Base-by-base conservation (phyloP, 92 coral and sea anemone genomes). In the Paragorgia papillata region DNA sequence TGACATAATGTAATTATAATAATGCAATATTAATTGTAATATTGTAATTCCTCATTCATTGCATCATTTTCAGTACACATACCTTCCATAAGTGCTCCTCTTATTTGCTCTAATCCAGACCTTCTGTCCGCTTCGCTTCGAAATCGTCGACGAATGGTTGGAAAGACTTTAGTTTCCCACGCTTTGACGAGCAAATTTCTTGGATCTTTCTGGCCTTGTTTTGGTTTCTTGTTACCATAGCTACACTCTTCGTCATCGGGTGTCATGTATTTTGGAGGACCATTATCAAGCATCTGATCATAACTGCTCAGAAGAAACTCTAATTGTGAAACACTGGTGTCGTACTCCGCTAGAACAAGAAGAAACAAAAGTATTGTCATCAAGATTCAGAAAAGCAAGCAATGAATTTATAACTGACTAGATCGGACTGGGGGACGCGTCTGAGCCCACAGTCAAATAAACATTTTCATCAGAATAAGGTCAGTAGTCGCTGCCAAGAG, bases 161-260 rank as follows among this genome's bases (percentile, higher is more conserved):
- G 98, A 75, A 94, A 94, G 32, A 94, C 98, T 31, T 82, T 88
- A n/a, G 91, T 92, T 80, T 94, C 98, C 98, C 98, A 94, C n/a
- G 98, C 94, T 80, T 90, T 94, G 30, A 94, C 92, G 4, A 94
- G 84, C 57, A 94, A 79, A 41, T 90, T 87, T 24, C 86, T 70
- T 0, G 98, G 98, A 76, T 82, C 96, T 30, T 69, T 69, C 5
- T 22, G 26, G 20, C 54, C 0, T 75, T 71, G 85, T 27, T 86
- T 79, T 21, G 74, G 83, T 13, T 74, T 74, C 56, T 83, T 88
- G 63, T 60, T 82, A 24, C 66, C 62, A 29, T 48, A 70, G 27
- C 80, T 75, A 17, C 62, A 64, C 29, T 84, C 87, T 30, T 68
- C 85, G 22, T 89, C 90, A 50, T 69, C 88, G n/a, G 66, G 89